phyloP scores from a whole-genome alignment of 2,797 vertebrate species.

The Chloroceryle inda region DNA sequence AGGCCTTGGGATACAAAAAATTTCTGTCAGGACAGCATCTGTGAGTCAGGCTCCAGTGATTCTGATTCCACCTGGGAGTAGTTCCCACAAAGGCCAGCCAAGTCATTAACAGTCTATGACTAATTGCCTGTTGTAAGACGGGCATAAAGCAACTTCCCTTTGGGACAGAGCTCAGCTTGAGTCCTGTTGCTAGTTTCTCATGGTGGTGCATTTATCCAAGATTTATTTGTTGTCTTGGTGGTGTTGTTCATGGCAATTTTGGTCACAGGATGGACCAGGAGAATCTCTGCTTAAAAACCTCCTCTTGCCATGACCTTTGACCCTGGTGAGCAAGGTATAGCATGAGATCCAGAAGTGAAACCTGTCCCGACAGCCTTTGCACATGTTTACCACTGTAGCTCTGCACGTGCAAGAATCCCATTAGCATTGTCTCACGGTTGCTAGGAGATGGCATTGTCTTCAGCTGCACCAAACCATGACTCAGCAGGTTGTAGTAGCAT shows the following conservation, averaged over 20 bases:
- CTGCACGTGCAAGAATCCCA: background rate
- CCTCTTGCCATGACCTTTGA: background rate
- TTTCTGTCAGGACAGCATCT: background rate
- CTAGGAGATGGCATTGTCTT: background rate
- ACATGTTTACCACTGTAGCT: background rate
- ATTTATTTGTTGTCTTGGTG: background rate
- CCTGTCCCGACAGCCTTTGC: background rate
- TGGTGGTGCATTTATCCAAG: background rate
- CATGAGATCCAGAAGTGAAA: background rate
- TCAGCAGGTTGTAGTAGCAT: constrained; percentile 13
- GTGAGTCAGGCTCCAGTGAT: background rate
- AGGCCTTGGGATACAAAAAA: background rate
- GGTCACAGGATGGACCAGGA: background rate
- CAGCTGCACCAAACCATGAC: background rate
- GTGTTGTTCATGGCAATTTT: background rate
- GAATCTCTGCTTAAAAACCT: background rate
- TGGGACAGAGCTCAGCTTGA: background rate
- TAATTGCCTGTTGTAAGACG: constrained; percentile 24
- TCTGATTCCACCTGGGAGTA: constrained; percentile 27
- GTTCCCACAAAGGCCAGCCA: constrained; percentile 39
- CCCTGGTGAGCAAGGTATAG: background rate
- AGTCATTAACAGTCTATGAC: constrained; percentile 45
- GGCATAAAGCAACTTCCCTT: background rate
- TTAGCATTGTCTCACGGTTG: background rate
- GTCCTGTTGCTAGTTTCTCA: background rate